Evolutionary conservation across 2,888 invertebrate species (phyloP).

Genomic region (Halocaridina rubra): DNA sequence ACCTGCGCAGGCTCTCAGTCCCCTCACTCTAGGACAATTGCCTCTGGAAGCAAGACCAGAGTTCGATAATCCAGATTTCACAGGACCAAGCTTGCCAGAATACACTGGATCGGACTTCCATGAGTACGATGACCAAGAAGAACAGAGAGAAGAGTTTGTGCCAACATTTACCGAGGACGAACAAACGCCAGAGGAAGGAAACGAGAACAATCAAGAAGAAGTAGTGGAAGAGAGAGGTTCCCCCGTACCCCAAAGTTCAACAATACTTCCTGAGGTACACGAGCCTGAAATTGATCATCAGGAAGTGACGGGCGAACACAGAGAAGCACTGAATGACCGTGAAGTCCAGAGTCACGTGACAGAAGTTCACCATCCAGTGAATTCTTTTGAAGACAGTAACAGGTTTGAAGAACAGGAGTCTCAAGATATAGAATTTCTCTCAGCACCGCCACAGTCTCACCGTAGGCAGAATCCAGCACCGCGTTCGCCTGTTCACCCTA

Average conservation of each 20-base stretch:
- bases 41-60: background rate
- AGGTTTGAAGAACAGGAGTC: background rate
- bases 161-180: background rate
- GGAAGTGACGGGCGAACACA: background rate
- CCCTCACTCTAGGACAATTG: background rate
- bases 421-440: background rate
- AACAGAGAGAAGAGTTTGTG: background rate
- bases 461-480: background rate
- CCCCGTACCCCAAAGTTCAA: background rate
- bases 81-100: no score
- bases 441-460: background rate
- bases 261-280: background rate
- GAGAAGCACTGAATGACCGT: background rate
- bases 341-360: no score
- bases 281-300: background rate
- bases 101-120: no score
- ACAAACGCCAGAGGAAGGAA: background rate
- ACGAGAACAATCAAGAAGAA: background rate
- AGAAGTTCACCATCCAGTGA: no score
- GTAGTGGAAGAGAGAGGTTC: background rate
- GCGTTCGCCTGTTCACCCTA: background rate
- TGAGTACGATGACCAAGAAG: background rate
- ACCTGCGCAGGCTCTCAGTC: background rate
- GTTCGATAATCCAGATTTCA: background rate
- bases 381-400: background rate